Conservation (phyloP, 2,797 vertebrate genomes). For the Sorex maritimensis region DNA sequence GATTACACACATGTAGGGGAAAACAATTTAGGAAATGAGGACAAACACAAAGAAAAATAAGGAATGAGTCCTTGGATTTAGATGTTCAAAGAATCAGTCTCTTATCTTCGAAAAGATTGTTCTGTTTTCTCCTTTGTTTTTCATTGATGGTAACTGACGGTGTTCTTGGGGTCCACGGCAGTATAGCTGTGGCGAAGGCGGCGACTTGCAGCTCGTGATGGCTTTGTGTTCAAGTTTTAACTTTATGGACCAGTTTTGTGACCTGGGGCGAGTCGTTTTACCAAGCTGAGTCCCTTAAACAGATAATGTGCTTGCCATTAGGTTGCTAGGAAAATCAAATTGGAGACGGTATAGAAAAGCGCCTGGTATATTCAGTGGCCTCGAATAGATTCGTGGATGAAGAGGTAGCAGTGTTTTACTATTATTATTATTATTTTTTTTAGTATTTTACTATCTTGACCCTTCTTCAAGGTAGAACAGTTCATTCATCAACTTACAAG, state of each 20-base stretch:
- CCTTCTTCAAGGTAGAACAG: constrained; percentile 11
- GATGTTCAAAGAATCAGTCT: no score
- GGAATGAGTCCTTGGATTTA: neutral
- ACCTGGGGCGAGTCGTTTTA: constrained; percentile 19
- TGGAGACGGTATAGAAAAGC: neutral
- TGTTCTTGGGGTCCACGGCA: neutral
- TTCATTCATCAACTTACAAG: constrained; percentile 51
- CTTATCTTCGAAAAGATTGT: neutral
- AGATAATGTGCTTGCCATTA: neutral
- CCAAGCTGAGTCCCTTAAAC: neutral
- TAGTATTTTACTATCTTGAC: constrained; percentile 37
- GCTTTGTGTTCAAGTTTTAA: constrained; percentile 23
- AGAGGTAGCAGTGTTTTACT: constrained; percentile 5
- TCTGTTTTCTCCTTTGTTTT: neutral
- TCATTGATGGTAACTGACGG: neutral
- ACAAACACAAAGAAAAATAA: neutral
- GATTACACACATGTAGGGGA: neutral
- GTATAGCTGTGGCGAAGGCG: neutral
- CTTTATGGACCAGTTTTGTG: neutral
- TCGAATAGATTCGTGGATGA: neutral
- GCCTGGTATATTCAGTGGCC: neutral
- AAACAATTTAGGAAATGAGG: constrained; percentile 11
- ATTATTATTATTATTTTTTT: no score
- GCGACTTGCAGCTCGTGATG: neutral
- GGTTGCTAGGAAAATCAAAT: neutral